Evolutionary conservation across 2,797 vertebrate genomes (phyloP).

Genomic region (Enteromius radiatus): DNA sequence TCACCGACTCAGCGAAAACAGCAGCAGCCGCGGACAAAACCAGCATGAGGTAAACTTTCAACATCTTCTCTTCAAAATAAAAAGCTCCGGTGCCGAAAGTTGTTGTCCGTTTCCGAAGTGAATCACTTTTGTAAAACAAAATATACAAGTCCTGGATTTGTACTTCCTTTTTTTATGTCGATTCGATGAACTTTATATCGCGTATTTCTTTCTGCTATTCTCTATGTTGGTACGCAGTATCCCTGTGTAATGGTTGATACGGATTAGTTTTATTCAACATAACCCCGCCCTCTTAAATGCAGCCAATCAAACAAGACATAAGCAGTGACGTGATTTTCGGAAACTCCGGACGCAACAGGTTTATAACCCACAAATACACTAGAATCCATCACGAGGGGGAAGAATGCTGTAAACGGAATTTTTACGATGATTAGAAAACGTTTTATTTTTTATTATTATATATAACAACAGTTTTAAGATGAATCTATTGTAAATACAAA

Average conservation of each 20-base stretch:
- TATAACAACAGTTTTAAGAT: not conserved
- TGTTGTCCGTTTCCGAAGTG: not conserved
- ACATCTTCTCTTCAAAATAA: constrained; percentile 64
- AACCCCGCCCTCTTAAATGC: not conserved
- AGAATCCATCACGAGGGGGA: not conserved
- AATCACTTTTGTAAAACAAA: not conserved
- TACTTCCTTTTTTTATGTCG: not conserved
- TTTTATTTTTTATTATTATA: not conserved
- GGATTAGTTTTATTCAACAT: constrained; percentile 47
- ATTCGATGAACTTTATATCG: not conserved
- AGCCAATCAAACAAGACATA: not conserved
- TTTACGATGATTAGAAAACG: not conserved
- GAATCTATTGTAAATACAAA: not conserved
- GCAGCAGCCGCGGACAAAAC: constrained; percentile 71
- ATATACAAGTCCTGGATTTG: not conserved
- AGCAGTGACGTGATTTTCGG: constrained; percentile 20
- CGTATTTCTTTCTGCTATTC: not conserved
- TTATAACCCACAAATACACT: not conserved
- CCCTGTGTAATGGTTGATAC: not conserved
- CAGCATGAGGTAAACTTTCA: constrained; percentile 71
- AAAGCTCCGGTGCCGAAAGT: not conserved
- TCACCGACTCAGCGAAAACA: constrained; percentile 80
- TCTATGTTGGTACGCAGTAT: not conserved
- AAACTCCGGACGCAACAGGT: constrained; percentile 24
- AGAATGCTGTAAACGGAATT: not conserved